These are phyloP conservation scores for Chirona hameri DNA, from an alignment of 2,888 invertebrate species.

Conservation along the genomic window DNA sequence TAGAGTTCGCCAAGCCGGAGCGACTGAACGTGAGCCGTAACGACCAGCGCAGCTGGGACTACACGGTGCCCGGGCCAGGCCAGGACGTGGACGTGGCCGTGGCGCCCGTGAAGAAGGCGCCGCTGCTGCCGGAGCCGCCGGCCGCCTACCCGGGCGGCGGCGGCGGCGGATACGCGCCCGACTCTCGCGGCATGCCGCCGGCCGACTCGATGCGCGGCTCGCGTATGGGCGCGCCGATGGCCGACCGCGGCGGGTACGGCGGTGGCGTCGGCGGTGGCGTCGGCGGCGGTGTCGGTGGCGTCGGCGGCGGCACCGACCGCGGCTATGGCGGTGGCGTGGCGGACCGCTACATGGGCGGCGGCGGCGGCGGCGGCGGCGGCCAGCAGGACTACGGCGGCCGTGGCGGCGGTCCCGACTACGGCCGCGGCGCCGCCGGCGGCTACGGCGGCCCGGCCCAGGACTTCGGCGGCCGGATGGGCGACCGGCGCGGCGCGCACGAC, in stretches of 20 bases:
- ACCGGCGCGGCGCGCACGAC: not conserved
- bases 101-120: constrained; percentile 27
- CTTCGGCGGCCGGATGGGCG: not conserved
- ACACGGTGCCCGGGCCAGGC: not conserved
- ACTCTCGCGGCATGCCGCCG: not conserved
- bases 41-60: constrained; percentile 30
- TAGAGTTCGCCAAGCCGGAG: constrained; percentile 30
- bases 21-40: constrained; percentile 29
- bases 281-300: not conserved
- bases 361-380: not conserved
- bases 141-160: not conserved
- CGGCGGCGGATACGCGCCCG: not conserved
- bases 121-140: constrained; percentile 28
- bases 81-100: not conserved
- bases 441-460: not conserved
- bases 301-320: not conserved
- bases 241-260: not conserved
- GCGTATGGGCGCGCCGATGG: not conserved
- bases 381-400: not conserved
- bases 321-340: not conserved
- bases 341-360: not conserved
- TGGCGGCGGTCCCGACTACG: not conserved
- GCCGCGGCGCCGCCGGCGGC: constrained; percentile 4
- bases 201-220: not conserved
- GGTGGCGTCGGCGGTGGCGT: not conserved